A percentile compares a stretch with the other conserved stretches of the same genome.
Conservation (phyloP, 2,797 vertebrate genomes). For the Ambastaia sidthimunki region DNA sequence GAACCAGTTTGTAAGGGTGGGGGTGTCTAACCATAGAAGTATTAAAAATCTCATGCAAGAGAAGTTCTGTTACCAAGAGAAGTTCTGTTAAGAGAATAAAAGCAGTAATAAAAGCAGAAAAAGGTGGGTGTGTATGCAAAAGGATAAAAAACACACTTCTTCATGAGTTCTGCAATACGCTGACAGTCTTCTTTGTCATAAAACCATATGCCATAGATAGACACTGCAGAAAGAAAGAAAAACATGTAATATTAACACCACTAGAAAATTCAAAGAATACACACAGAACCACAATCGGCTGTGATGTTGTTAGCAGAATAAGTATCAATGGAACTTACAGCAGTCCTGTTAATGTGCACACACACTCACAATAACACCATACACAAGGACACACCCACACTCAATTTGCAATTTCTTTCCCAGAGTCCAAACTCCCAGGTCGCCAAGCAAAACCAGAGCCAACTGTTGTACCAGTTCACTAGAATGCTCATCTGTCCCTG, state of each 20-base stretch:
- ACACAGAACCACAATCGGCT: not conserved
- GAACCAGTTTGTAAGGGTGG: too few species aligned
- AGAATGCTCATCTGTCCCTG: not conserved
- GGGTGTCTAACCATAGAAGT: too few species aligned
- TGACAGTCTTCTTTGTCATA: constrained; percentile 96
- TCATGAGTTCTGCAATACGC: constrained; percentile 93
- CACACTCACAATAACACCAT: not conserved
- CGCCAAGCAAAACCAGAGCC: constrained; percentile 13
- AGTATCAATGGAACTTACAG: not conserved
- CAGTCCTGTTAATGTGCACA: not conserved
- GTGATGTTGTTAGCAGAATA: not conserved
- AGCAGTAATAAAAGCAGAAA: not conserved
- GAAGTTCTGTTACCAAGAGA: too few species aligned
- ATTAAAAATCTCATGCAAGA: too few species aligned
- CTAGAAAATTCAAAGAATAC: not conserved
- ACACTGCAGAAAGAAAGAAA: constrained; percentile 79
- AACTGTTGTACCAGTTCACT: constrained; percentile 20
- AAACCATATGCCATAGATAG: constrained; percentile 98
- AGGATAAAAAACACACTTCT: constrained; percentile 82
- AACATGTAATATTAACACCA: not conserved
- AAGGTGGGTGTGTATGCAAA: not conserved
- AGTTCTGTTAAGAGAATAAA: too few species aligned
- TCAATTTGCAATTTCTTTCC: constrained; percentile 22
- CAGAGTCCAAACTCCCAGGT: constrained; percentile 27
- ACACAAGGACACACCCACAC: not conserved